These are phyloP conservation scores for Leucania comma DNA, from an alignment of 2,888 invertebrate genomes.

Conservation along the genomic window DNA sequence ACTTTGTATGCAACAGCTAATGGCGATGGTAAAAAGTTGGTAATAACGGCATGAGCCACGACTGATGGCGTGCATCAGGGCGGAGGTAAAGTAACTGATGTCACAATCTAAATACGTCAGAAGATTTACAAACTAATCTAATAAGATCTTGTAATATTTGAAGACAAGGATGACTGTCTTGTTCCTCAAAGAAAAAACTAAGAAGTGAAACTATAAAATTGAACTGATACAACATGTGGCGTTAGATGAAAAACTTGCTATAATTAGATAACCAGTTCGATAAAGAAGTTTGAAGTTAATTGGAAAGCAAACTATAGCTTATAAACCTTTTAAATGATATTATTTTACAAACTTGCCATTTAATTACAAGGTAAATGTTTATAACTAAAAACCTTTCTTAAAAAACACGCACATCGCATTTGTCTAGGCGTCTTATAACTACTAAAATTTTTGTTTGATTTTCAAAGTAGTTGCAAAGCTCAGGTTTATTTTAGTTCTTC, in stretches of 20 bases:
- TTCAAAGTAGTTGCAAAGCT: background rate
- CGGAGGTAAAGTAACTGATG: background rate
- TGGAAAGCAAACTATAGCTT: too few relatives aligned
- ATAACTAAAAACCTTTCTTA: conserved; percentile 4
- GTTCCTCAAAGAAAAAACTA: background rate
- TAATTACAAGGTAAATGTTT: background rate
- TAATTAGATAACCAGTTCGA: background rate
- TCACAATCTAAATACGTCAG: background rate
- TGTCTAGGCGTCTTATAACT: background rate
- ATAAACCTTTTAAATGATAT: background rate
- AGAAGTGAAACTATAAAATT: background rate
- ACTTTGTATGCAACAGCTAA: conserved; percentile 56
- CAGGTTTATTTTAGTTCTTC: background rate
- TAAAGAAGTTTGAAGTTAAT: too few relatives aligned
- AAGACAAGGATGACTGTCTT: background rate
- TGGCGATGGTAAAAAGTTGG: conserved; percentile 46
- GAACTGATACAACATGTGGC: background rate
- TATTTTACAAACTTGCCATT: background rate
- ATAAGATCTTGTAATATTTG: background rate
- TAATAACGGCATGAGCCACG: conserved; percentile 50
- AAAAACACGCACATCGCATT: background rate
- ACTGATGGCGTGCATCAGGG: conserved; percentile 13
- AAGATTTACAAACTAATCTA: background rate
- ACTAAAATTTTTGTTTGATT: background rate
- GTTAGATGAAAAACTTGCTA: background rate